These are phyloP conservation scores for Chouioia cunea DNA, from an alignment of 2,888 invertebrate species.

Conservation along the genomic window DNA sequence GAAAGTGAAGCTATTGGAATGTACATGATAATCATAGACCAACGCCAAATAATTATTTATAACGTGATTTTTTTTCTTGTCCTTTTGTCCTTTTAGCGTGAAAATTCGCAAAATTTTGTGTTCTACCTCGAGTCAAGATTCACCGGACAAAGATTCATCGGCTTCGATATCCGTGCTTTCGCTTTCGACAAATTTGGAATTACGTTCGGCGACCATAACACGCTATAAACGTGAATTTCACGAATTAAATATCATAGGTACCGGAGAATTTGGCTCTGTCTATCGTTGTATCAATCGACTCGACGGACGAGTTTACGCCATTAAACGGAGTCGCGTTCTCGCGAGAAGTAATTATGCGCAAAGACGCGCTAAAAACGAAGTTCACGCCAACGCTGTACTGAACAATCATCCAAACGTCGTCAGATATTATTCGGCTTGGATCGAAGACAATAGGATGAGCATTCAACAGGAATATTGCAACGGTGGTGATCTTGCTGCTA, in stretches of 20 bases:
- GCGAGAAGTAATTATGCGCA: constrained; percentile 87
- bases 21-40: no score
- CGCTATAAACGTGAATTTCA: constrained; percentile 88
- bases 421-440: constrained; percentile 95
- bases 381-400: constrained; percentile 94
- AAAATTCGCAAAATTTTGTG: no score
- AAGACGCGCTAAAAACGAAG: constrained; percentile 85
- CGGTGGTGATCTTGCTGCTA: constrained; percentile 84
- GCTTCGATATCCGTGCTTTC: neutral
- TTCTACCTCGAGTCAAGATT: no score
- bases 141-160: neutral
- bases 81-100: no score
- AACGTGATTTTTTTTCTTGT: no score
- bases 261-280: constrained; percentile 90
- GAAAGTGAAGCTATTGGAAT: no score
- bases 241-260: constrained; percentile 84
- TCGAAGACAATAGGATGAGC: constrained; percentile 93
- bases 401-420: constrained; percentile 93
- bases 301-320: constrained; percentile 92
- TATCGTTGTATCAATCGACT: constrained; percentile 89
- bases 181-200: neutral
- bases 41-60: no score
- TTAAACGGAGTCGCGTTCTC: constrained; percentile 88
- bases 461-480: constrained; percentile 97
- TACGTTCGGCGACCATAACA: constrained; percentile 54